A percentile compares a stretch with the other conserved stretches of the same genome.
phyloP scores from a whole-genome alignment of 2,797 vertebrate species.

The Galagoides demidoff region DNA sequence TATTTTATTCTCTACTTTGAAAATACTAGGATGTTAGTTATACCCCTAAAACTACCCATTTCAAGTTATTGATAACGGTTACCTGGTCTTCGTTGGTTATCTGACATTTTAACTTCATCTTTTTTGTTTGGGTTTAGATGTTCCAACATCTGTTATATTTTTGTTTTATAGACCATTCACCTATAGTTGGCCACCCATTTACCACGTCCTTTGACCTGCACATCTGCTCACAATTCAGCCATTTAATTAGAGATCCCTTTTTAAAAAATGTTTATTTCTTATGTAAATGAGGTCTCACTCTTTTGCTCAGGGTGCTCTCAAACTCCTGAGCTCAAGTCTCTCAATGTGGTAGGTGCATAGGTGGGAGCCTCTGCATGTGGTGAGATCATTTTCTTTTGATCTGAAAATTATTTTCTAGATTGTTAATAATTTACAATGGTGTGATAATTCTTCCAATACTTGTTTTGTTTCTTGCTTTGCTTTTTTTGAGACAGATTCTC shows the following conservation, averaged over 20 bases:
- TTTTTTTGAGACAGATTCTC: no score
- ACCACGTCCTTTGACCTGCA: neutral
- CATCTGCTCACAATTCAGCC: neutral
- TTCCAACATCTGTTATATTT: neutral
- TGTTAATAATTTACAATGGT: neutral
- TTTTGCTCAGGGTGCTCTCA: neutral
- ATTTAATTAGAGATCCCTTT: neutral
- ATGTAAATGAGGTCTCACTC: neutral
- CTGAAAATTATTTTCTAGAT: neutral
- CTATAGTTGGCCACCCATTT: neutral
- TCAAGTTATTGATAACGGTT: neutral
- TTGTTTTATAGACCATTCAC: neutral
- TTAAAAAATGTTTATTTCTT: neutral
- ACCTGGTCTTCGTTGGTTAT: neutral
- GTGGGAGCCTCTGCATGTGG: neutral
- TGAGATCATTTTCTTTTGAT: neutral
- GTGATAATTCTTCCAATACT: neutral
- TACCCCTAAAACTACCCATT: neutral
- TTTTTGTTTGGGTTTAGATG: neutral
- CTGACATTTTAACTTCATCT: neutral
- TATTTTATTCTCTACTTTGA: neutral
- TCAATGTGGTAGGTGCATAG: neutral
- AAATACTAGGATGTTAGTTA: neutral
- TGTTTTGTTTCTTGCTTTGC: neutral
- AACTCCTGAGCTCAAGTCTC: neutral